Evolutionary conservation across 2,797 vertebrate species (phyloP).

Genomic region (Microtus californicus): DNA sequence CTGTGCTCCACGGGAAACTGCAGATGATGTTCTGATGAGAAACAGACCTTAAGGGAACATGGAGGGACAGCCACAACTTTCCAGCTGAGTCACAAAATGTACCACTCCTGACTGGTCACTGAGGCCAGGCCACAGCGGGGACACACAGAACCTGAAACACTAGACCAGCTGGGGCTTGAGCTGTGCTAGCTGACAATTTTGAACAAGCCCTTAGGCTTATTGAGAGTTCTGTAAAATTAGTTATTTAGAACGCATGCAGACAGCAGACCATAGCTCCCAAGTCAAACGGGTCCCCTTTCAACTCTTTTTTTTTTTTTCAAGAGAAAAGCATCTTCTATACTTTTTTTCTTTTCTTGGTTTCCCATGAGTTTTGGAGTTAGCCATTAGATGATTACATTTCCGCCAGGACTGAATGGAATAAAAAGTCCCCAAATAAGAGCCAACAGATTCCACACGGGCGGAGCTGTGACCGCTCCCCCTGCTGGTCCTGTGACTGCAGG

Average conservation of each 20-base stretch:
- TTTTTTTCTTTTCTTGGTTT: background rate
- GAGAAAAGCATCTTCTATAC: background rate
- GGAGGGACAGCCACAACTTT: background rate
- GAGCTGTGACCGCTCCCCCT: background rate
- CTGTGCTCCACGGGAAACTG: background rate
- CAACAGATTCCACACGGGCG: background rate
- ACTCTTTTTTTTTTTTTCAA: background rate
- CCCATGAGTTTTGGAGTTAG: background rate
- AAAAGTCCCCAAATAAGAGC: background rate
- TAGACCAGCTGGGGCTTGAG: background rate
- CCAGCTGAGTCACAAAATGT: background rate
- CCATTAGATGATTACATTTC: background rate
- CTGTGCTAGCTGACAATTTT: background rate
- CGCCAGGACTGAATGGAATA: background rate
- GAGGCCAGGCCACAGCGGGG: background rate
- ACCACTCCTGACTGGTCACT: background rate
- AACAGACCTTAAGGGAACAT: background rate
- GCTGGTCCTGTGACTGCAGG: background rate
- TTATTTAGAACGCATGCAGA: background rate
- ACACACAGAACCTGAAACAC: background rate
- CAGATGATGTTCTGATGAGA: background rate
- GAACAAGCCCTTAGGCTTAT: background rate
- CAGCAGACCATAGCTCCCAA: background rate
- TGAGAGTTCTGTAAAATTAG: background rate
- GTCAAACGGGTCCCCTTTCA: background rate